Evolutionary conservation across 2,113 vertebrate genomes (phyloP).

Genomic region (Tautogolabrus adspersus): DNA sequence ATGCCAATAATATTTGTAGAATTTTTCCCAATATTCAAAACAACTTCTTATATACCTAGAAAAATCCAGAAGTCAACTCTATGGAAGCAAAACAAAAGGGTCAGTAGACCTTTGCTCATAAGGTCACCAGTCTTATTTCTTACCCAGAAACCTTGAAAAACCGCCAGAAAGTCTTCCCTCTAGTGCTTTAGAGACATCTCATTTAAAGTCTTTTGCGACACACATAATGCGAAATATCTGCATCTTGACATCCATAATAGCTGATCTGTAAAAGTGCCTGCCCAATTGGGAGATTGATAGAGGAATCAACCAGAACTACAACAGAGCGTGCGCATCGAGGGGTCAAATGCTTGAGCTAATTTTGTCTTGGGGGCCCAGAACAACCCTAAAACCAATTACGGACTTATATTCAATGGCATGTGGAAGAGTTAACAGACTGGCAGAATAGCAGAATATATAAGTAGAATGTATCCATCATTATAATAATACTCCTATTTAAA

Average conservation of each 20-base stretch:
- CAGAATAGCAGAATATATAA: constrained; percentile 47
- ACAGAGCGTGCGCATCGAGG: constrained; percentile 3
- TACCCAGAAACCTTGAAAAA: neutral
- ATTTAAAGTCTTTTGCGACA: constrained; percentile 14
- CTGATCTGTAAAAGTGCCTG: constrained; percentile 6
- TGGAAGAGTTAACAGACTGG: constrained; percentile 53
- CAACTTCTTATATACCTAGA: too few species aligned
- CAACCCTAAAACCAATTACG: constrained; percentile 71
- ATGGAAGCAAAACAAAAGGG: neutral
- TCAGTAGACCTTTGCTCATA: neutral
- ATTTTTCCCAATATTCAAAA: too few species aligned
- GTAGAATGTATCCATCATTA: constrained; percentile 84
- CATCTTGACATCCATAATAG: constrained; percentile 33
- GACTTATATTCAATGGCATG: constrained; percentile 74
- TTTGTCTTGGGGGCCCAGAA: constrained; percentile 42
- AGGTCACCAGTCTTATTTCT: neutral
- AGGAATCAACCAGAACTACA: constrained; percentile 24
- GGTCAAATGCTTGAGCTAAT: constrained; percentile 61
- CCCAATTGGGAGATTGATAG: constrained; percentile 28
- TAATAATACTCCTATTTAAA: constrained; percentile 98
- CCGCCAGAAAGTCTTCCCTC: neutral
- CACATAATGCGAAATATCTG: neutral
- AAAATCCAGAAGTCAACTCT: too few species aligned
- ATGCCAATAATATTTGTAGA: too few species aligned
- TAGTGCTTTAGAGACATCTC: neutral